These are phyloP conservation scores for Blera fallax DNA, from an alignment of 2,888 invertebrate species.

Conservation along the genomic window DNA sequence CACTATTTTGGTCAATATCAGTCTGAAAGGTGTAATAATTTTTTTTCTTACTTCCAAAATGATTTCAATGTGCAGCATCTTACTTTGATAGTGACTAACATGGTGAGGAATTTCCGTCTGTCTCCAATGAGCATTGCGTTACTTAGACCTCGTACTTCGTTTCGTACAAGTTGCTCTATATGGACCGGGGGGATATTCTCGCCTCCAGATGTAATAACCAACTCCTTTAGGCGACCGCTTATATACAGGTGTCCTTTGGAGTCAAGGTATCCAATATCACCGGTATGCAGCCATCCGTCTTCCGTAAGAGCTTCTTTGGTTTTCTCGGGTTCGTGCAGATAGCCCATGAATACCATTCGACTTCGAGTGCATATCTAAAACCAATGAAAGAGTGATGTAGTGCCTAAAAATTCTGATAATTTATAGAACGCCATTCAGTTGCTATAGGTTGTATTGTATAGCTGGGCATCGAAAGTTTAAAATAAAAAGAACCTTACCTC, in stretches of 20 bases:
- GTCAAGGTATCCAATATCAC: slow-evolving; percentile 92
- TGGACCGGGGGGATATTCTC: slow-evolving; percentile 94
- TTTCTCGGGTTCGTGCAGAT: slow-evolving; percentile 87
- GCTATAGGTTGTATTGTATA: too few species aligned
- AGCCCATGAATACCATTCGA: slow-evolving; percentile 96
- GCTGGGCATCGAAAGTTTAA: too few species aligned
- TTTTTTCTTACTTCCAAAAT: neutral
- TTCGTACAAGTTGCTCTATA: slow-evolving; percentile 90
- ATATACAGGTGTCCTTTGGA: slow-evolving; percentile 87
- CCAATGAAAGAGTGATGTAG: neutral
- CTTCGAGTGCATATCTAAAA: slow-evolving; percentile 87
- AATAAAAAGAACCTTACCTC: slow-evolving; percentile 84
- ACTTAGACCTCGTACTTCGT: slow-evolving; percentile 88
- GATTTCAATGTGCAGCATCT: slow-evolving; percentile 65
- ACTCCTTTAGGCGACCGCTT: slow-evolving; percentile 89
- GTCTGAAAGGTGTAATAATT: slow-evolving; percentile 80
- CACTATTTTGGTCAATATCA: slow-evolving; percentile 87
- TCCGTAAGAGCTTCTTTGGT: slow-evolving; percentile 88
- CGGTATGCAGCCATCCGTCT: slow-evolving; percentile 92
- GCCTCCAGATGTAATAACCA: slow-evolving; percentile 96
- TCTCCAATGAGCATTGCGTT: slow-evolving; percentile 95
- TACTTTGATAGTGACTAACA: slow-evolving; percentile 92
- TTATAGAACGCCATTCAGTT: too few species aligned
- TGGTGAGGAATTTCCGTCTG: slow-evolving; percentile 90
- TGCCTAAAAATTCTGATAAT: too few species aligned